Base-by-base conservation (phyloP, 92 coral and sea anemone genomes). In the Epizoanthus rinbou region DNA sequence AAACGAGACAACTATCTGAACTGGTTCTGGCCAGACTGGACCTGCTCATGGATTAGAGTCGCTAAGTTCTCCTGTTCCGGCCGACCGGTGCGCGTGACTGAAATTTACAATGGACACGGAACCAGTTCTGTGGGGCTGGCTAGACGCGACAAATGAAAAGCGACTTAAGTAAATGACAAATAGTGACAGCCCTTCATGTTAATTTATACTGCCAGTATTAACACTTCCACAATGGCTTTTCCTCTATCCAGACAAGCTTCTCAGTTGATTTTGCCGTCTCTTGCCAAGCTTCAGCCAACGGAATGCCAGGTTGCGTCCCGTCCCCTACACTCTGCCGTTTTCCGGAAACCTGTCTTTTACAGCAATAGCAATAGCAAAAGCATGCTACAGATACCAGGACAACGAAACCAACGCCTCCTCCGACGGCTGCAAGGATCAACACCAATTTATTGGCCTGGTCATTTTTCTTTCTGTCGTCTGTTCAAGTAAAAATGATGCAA, bases 241-340 rank as follows among this genome's bases (percentile, higher is more conserved):
- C 19, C 0, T 21, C 57, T 13, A 71, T 9, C 19, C 23, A n/a
- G 31, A 71, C 59, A 25, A 71, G 75, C 25, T 18, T 71, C 24
- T 71, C 75, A 71, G 75, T 71, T 22, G 75, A 71, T 15, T 71
- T 71, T 0, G 15, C 8, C n/a, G 57, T 71, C 57, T 71, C 57
- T 25, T 71, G 16, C 50, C 21, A 3, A 45, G 59, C 31, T 9
- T 71, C 57, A 41, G 57, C 57, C 57, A 71, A 4, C 18, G 75
- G 23, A 71, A n/a, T 15, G 16, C 45, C 75, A 37, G 23, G 75
- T 5, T 58, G 75, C 56, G 45, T 71, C 0, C 59, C 57, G 11
- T n/a, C 57, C 45, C 11, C 75, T 3, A 25, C 22, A 5, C 7
- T 0, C 24, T 10, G 3, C n/a, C 9, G 8, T 41, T 13, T 23